These are phyloP conservation scores for Hycleus cichorii DNA, from an alignment of 1,140 invertebrate species.

Conservation along the genomic window DNA sequence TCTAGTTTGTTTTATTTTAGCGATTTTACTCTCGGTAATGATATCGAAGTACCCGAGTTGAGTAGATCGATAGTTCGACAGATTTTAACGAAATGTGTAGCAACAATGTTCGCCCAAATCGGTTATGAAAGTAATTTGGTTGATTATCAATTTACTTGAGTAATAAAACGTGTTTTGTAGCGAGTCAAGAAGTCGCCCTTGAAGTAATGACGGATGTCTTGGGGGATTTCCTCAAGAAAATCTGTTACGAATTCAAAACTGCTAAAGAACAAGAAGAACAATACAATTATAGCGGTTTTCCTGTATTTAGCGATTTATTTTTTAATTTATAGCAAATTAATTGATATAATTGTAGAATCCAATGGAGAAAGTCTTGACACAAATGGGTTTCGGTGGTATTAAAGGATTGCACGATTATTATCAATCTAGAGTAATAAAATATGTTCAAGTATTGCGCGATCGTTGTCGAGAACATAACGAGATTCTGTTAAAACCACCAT, in stretches of 20 bases:
- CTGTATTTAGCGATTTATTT: slow-evolving; percentile 21
- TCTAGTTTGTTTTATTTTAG: neutral
- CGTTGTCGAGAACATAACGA: slow-evolving; percentile 31
- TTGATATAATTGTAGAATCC: slow-evolving; percentile 22
- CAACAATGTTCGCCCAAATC: slow-evolving; percentile 33
- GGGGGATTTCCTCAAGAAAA: slow-evolving; percentile 32
- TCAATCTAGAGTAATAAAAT: slow-evolving; percentile 35
- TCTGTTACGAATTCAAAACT: slow-evolving; percentile 25
- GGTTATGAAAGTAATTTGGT: slow-evolving; percentile 34
- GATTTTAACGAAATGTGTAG: slow-evolving; percentile 29
- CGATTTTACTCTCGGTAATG: slow-evolving; percentile 18
- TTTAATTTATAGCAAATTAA: no score
- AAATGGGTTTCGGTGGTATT: slow-evolving; percentile 34
- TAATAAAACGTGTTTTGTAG: slow-evolving; percentile 17
- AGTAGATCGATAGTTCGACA: slow-evolving; percentile 29
- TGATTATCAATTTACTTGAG: neutral
- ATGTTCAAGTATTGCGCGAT: slow-evolving; percentile 29
- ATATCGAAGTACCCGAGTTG: slow-evolving; percentile 27
- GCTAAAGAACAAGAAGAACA: slow-evolving; percentile 28
- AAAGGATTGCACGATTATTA: slow-evolving; percentile 37
- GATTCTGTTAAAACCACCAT: slow-evolving; percentile 20
- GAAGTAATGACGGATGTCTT: slow-evolving; percentile 34
- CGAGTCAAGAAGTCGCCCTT: slow-evolving; percentile 32
- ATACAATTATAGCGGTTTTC: slow-evolving; percentile 23
- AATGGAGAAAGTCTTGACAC: slow-evolving; percentile 33